Evolutionary conservation across 1,140 invertebrate genomes (phyloP), one percentile per base, ranked within the genome.

Genomic region (Lepidostoma basale): DNA sequence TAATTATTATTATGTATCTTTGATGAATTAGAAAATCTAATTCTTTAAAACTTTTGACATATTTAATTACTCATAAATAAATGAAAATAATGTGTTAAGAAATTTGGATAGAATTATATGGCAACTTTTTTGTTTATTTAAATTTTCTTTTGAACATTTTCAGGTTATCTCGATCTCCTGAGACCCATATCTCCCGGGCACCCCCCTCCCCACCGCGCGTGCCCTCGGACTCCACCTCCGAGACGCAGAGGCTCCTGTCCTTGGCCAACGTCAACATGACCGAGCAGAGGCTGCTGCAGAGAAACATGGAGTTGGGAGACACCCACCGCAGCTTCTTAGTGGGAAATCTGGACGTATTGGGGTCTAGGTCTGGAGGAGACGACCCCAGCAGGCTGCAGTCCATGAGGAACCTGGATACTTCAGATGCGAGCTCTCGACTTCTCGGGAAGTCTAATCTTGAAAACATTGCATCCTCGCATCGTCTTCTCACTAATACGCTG

Each of bases 261-360:
- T 76, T 83, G 3, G 82, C 82, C 40, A 80, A 78, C 49, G 82
- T 84, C 26, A 84, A 83, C 68, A 83, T 84, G 81, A 84, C 82
- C 49, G 82, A 84, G 74, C 82, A 84, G 72, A 75, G 82, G 70
- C 77, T 84, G 66, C 77, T 83, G 62, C 82, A 83, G 74, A 76
- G 81, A 75, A 83, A 81, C 69, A 78, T 80, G 70, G 82, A 83
- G 67, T 77, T 79, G 20, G 76, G 80, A 59, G 81, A 82, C 45
- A 77, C 80, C 40, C 81, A 83, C 54, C 74, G 80, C 68, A 83
- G 81, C 74, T 84, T 84, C 73, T 77, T 84, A 60, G 79, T 82
- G 63, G 76, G 77, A n/a, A 82, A 79, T 69, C 73, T 82, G 20
- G 81, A 83, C 47, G 73, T 71, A 12, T 33, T 74, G 28, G 59